Percentiles rank a stretch among this genome's conserved stretches.
Conservation (phyloP, 2,888 invertebrate species). For the Heliconius cydno region DNA sequence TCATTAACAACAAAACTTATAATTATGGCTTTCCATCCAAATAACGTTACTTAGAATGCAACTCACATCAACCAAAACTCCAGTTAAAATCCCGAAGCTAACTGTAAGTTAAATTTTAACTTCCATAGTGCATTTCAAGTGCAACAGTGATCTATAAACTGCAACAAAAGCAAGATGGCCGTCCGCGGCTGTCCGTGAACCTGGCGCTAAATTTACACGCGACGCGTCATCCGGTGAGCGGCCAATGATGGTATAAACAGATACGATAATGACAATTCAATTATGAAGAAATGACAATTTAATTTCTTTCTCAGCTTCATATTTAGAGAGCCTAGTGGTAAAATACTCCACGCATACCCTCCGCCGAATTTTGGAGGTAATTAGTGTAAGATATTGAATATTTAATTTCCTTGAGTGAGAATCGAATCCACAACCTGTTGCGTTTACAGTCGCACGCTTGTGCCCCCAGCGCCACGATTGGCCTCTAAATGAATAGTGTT, state of each 20-base stretch:
- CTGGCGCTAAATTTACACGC: conserved; percentile 79
- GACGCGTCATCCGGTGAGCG: conserved; percentile 72
- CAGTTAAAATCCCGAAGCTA: not conserved
- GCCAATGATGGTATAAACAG: conserved; percentile 51
- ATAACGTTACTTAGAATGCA: not conserved
- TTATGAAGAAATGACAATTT: not conserved
- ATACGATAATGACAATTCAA: conserved; percentile 1
- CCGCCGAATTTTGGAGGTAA: no score
- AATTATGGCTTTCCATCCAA: no score
- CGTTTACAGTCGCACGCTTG: no score
- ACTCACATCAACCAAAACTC: not conserved
- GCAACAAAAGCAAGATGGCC: conserved; percentile 72
- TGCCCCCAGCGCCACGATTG: no score
- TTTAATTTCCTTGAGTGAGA: no score
- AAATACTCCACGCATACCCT: not conserved
- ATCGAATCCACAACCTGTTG: no score
- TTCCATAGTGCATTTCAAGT: conserved; percentile 35
- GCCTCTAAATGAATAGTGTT: no score
- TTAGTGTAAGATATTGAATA: no score
- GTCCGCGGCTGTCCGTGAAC: conserved; percentile 74
- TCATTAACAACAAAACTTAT: no score
- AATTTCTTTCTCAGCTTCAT: not conserved
- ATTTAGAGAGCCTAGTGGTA: not conserved
- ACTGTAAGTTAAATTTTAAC: conserved; percentile 5
- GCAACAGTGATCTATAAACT: conserved; percentile 47